phyloP scores from a whole-genome alignment of 2,888 invertebrate species.

The Drosophila testacea region DNA sequence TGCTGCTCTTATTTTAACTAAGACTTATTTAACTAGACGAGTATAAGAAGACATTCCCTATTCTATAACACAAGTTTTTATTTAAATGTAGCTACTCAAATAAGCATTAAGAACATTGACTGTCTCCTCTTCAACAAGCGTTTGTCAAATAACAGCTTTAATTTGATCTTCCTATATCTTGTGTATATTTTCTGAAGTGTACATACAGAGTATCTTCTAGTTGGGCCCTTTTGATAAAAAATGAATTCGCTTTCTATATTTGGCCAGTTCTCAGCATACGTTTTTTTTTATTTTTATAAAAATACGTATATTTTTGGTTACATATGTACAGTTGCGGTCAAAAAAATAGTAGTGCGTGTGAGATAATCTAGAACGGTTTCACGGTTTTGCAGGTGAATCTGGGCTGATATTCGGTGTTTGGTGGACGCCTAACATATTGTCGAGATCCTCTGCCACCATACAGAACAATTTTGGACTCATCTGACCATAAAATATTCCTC shows the following conservation, averaged over 20 bases:
- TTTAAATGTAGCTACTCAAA: background rate
- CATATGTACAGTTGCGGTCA: no score
- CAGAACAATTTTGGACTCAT: no score
- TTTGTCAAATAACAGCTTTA: background rate
- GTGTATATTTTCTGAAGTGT: background rate
- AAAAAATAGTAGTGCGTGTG: no score
- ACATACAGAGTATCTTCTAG: constrained; percentile 2
- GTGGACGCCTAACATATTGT: no score
- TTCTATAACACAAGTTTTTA: background rate
- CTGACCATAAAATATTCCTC: no score
- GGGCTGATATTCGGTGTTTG: no score
- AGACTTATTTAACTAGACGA: background rate
- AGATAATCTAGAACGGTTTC: no score
- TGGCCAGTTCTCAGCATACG: constrained; percentile 29
- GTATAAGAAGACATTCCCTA: no score
- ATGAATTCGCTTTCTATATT: constrained; percentile 22
- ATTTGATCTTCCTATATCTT: background rate
- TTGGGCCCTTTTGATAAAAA: background rate
- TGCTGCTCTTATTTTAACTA: background rate
- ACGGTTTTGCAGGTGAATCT: no score
- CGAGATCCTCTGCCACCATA: no score
- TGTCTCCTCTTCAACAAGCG: background rate
- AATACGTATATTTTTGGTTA: background rate
- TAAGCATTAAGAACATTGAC: background rate
- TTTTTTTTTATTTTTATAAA: constrained; percentile 9